These are phyloP conservation scores for Etheostoma cragini DNA, from an alignment of 2,113 vertebrate genomes.

Conservation along the genomic window DNA sequence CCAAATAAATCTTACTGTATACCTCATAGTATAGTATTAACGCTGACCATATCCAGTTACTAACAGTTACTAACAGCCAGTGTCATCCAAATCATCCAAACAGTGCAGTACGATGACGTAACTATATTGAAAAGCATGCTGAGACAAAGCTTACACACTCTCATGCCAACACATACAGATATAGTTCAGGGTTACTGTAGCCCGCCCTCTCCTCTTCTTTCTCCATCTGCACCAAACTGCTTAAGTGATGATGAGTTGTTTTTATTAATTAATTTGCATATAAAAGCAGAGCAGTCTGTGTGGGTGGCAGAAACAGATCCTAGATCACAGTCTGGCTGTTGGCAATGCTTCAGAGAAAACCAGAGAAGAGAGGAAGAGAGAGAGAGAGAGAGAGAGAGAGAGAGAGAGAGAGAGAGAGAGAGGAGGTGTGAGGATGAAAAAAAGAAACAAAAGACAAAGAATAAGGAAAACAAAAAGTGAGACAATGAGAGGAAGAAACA, in stretches of 20 bases:
- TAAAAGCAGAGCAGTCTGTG: conserved; percentile 69
- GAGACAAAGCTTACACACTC: background rate
- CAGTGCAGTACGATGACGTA: background rate
- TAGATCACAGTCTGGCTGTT: conserved; percentile 76
- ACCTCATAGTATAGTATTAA: background rate
- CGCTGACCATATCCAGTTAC: background rate
- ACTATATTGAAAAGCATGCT: conserved; percentile 1
- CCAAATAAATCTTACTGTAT: background rate
- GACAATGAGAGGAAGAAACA: conserved; percentile 21
- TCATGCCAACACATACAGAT: conserved; percentile 14
- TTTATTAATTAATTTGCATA: conserved; percentile 83
- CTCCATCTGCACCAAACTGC: conserved; percentile 66
- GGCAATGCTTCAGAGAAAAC: conserved; percentile 67
- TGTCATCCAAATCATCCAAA: background rate
- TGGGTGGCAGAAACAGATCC: conserved; percentile 70
- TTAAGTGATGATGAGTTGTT: conserved; percentile 81
- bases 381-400: background rate
- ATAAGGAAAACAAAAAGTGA: conserved; percentile 17
- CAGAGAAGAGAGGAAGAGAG: conserved; percentile 15
- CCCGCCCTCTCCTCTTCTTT: conserved; percentile 36
- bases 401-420: background rate
- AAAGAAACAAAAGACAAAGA: background rate
- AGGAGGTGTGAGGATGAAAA: conserved; percentile 27
- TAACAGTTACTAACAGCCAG: background rate
- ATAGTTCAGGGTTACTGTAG: conserved; percentile 40